These are phyloP conservation scores for Drosophila orena DNA, from an alignment of 1,140 invertebrate genomes.

Conservation along the genomic window DNA sequence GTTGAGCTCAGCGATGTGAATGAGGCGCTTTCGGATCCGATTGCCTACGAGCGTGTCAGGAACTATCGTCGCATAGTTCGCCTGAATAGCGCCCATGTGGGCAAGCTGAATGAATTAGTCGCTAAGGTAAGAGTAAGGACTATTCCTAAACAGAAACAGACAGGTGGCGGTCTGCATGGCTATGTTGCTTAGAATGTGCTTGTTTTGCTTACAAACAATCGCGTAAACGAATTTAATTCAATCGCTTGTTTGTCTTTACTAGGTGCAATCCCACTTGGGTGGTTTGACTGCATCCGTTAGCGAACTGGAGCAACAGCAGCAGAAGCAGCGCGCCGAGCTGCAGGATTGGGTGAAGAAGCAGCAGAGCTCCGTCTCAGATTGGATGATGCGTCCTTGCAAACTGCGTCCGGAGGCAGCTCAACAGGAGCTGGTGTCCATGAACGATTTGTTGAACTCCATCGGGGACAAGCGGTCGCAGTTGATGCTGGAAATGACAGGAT, in stretches of 20 bases:
- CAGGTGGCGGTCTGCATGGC: slow-evolving; percentile 42
- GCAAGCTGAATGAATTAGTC: slow-evolving; percentile 85
- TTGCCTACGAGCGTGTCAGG: slow-evolving; percentile 86
- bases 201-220: neutral
- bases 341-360: slow-evolving; percentile 94
- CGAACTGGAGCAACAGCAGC: slow-evolving; percentile 93
- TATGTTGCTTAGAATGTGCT: slow-evolving; percentile 4
- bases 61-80: slow-evolving; percentile 83
- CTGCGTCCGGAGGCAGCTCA: slow-evolving; percentile 94
- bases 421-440: slow-evolving; percentile 93
- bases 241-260: neutral
- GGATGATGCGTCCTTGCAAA: slow-evolving; percentile 93
- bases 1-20: slow-evolving; percentile 84
- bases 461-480: slow-evolving; percentile 90
- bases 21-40: slow-evolving; percentile 86
- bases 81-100: slow-evolving; percentile 74
- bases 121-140: slow-evolving; percentile 85
- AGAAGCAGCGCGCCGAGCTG: slow-evolving; percentile 91
- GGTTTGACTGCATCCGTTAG: slow-evolving; percentile 91
- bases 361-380: slow-evolving; percentile 90
- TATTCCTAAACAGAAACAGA: neutral
- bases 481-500: slow-evolving; percentile 88
- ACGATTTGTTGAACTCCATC: slow-evolving; percentile 90
- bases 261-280: slow-evolving; percentile 94
- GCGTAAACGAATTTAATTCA: neutral